Evolutionary conservation across 2,797 vertebrate genomes (phyloP).

Genomic region (Platalea minor): DNA sequence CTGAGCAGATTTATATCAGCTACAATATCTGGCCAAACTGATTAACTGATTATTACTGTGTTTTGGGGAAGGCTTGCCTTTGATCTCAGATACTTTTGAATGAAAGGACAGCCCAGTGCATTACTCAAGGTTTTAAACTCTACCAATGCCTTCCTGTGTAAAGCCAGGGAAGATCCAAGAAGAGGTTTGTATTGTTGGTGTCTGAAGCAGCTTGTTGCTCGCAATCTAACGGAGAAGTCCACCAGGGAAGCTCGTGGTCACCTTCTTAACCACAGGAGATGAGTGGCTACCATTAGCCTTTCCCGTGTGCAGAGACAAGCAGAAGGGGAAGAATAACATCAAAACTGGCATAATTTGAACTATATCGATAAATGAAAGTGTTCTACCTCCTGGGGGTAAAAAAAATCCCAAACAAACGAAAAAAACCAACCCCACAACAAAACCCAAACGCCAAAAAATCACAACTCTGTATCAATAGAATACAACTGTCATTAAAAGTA

Average conservation of each 20-base stretch:
- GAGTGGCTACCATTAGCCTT: background rate
- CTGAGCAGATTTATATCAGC: background rate
- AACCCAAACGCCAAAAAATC: background rate
- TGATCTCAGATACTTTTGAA: background rate
- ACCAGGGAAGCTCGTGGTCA: background rate
- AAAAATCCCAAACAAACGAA: background rate
- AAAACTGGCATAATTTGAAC: background rate
- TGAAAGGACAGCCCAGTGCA: background rate
- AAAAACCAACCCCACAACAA: background rate
- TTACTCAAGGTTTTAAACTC: background rate
- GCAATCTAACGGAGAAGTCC: background rate
- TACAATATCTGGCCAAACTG: background rate
- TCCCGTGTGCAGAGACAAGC: background rate
- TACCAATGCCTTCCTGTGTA: background rate
- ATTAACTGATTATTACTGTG: background rate
- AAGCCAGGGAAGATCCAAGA: background rate
- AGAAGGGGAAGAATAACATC: background rate
- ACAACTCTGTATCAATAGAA: background rate
- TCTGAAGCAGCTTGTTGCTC: background rate
- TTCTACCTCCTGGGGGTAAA: background rate
- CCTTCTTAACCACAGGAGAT: background rate
- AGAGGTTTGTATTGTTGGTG: background rate
- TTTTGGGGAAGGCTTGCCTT: background rate
- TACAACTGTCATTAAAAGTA: background rate
- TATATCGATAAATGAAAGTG: background rate